These are phyloP conservation scores for Apodemia hepburni DNA, from an alignment of 2,888 invertebrate genomes.

Conservation along the genomic window DNA sequence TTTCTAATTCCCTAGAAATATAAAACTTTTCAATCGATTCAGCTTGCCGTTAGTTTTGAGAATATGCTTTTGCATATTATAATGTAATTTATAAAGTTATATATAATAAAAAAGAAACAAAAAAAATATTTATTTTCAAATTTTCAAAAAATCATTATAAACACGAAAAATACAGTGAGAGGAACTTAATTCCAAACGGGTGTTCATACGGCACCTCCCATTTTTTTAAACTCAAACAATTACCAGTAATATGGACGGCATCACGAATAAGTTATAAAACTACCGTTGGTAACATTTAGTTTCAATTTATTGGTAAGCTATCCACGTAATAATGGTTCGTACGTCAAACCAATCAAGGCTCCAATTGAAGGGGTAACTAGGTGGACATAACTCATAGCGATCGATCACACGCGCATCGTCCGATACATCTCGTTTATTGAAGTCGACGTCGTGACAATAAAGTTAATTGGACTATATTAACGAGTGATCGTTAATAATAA, in stretches of 20 bases:
- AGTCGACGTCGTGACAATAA: conserved; percentile 68
- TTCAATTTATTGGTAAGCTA: conserved; percentile 62
- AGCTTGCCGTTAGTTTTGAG: too few species aligned
- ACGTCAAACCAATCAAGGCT: conserved; percentile 74
- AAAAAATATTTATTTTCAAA: too few species aligned
- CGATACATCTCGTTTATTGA: conserved; percentile 63
- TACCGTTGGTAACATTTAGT: conserved; percentile 55
- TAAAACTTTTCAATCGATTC: too few species aligned
- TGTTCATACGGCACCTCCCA: too few species aligned
- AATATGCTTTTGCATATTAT: too few species aligned
- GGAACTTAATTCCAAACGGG: too few species aligned
- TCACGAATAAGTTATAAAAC: background rate
- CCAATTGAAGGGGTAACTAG: conserved; percentile 78
- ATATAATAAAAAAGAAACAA: too few species aligned
- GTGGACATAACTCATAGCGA: conserved; percentile 69
- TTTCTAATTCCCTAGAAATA: too few species aligned
- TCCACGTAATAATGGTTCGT: conserved; percentile 62
- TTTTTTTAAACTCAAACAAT: background rate
- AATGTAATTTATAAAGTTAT: too few species aligned
- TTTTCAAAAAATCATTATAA: too few species aligned
- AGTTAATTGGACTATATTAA: conserved; percentile 74
- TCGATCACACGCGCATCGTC: conserved; percentile 65
- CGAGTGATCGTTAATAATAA: conserved; percentile 61
- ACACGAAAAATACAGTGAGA: too few species aligned
- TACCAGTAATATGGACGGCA: background rate